phyloP scores from a whole-genome alignment of 2,797 vertebrate species.

The Gadopsis bispinosus region DNA sequence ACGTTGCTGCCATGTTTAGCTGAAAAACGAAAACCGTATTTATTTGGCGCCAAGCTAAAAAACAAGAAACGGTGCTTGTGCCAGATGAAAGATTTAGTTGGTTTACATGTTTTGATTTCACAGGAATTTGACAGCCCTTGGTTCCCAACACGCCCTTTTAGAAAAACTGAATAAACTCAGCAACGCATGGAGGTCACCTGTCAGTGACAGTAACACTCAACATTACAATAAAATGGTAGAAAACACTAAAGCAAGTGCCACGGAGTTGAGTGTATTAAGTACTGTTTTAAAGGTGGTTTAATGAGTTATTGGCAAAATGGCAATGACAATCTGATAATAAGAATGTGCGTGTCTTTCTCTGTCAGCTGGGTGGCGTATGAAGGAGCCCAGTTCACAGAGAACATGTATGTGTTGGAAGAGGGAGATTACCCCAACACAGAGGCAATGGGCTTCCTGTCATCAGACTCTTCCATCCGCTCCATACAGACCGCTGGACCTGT shows the following conservation, averaged over 20 bases:
- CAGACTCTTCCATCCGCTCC: slow-evolving; percentile 86
- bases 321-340: neutral
- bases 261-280: neutral
- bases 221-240: neutral
- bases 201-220: neutral
- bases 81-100: neutral
- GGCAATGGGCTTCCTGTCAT: slow-evolving; percentile 87
- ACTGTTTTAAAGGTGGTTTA: neutral
- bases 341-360: slow-evolving; percentile 38
- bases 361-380: slow-evolving; percentile 93
- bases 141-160: neutral
- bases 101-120: neutral
- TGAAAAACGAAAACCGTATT: neutral
- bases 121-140: neutral
- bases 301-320: neutral
- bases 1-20: neutral
- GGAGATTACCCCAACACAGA: slow-evolving; percentile 89
- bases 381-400: slow-evolving; percentile 87
- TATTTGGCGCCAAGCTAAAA: neutral
- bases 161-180: neutral
- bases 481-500: slow-evolving; percentile 88
- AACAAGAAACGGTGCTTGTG: neutral
- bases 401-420: slow-evolving; percentile 94
- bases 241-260: neutral
- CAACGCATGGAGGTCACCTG: neutral